Evolutionary conservation across 2,888 invertebrate species (phyloP).

Genomic region (Conus canariensis): DNA sequence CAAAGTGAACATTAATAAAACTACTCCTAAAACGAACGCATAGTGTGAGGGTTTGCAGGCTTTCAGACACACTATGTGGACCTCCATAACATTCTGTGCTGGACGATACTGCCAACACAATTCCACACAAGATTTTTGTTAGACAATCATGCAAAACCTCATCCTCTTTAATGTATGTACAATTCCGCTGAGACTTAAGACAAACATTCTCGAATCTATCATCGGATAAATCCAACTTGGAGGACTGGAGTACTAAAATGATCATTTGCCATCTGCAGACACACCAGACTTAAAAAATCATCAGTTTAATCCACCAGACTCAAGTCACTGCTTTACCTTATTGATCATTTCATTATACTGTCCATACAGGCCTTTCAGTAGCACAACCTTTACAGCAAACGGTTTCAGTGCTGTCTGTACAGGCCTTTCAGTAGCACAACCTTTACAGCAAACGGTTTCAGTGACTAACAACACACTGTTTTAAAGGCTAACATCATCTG

Average conservation of each 20-base stretch:
- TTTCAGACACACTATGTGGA: constrained; percentile 43
- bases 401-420: neutral
- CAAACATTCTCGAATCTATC: neutral
- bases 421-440: neutral
- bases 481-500: neutral
- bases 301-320: neutral
- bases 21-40: neutral
- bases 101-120: neutral
- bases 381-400: neutral
- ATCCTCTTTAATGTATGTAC: neutral
- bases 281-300: constrained; percentile 15
- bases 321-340: neutral
- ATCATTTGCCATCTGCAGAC: neutral
- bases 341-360: no score
- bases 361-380: neutral
- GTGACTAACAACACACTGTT: neutral
- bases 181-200: neutral
- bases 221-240: neutral
- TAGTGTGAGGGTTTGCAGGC: constrained; percentile 15
- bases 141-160: neutral
- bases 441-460: neutral
- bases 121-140: neutral
- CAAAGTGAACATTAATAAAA: constrained; percentile 3
- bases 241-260: neutral
- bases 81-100: constrained; percentile 28